Conservation (phyloP, 2,888 invertebrate species). For the Thyatira batis region DNA sequence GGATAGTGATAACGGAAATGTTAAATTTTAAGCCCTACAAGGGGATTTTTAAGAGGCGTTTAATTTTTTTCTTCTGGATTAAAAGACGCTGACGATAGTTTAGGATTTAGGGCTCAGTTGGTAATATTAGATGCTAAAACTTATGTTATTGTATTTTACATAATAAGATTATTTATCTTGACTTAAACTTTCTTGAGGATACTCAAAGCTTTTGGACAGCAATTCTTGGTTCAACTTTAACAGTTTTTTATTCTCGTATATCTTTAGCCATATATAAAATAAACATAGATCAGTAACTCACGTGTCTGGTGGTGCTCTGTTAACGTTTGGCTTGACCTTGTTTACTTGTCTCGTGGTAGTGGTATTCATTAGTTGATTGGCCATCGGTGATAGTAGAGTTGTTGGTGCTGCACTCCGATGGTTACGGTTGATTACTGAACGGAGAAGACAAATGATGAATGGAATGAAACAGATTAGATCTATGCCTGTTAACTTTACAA, state of each 20-base stretch:
- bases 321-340: constrained; percentile 94
- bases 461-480: not conserved
- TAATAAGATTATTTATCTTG: not conserved
- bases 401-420: constrained; percentile 87
- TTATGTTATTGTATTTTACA: not conserved
- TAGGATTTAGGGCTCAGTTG: no score
- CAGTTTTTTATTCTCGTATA: no score
- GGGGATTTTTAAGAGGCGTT: not conserved
- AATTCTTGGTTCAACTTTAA: no score
- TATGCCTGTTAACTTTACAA: no score
- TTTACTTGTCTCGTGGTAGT: constrained; percentile 91
- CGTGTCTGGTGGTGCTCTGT: constrained; percentile 88
- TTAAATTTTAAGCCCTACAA: not conserved
- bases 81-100: not conserved
- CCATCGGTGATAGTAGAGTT: constrained; percentile 85
- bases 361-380: constrained; percentile 87
- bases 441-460: not conserved
- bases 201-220: no score
- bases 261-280: no score
- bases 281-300: constrained; percentile 57
- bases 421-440: constrained; percentile 89
- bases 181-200: no score
- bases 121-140: no score
- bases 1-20: not conserved
- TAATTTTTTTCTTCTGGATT: not conserved